A percentile compares a stretch with the other conserved stretches of the same genome.
These are phyloP conservation scores for Lacanobia wlatinum DNA, from an alignment of 2,888 invertebrate genomes.

Conservation along the genomic window DNA sequence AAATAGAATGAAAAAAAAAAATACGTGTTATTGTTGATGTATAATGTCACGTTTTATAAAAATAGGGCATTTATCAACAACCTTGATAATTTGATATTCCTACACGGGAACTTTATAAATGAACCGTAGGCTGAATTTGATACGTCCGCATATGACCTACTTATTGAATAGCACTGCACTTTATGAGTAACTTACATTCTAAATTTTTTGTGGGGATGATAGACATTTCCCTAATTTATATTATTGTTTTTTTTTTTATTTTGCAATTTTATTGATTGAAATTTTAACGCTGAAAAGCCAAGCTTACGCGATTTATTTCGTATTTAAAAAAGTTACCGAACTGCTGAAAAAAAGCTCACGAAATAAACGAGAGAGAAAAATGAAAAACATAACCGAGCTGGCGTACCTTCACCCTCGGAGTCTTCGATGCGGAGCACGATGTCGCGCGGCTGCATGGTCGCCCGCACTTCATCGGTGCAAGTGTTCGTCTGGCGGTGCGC, in stretches of 20 bases:
- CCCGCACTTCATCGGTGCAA: slow-evolving; percentile 96
- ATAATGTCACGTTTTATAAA: not conserved
- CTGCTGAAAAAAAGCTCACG: not conserved
- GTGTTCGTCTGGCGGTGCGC: slow-evolving; percentile 97
- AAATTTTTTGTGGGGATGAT: not conserved
- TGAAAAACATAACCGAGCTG: not conserved
- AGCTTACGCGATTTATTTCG: not conserved
- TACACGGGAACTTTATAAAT: slow-evolving; percentile 33
- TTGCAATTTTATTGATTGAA: no score
- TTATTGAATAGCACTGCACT: slow-evolving; percentile 36
- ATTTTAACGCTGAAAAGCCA: not conserved
- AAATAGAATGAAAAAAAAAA: not conserved
- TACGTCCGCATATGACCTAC: slow-evolving; percentile 47
- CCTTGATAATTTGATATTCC: slow-evolving; percentile 37
- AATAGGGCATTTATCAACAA: not conserved
- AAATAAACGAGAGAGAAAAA: not conserved
- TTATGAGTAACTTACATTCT: not conserved
- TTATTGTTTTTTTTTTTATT: not conserved
- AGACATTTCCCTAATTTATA: not conserved
- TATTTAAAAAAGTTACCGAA: not conserved
- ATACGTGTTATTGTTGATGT: not conserved
- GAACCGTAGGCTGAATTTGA: slow-evolving; percentile 40
- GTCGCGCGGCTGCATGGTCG: slow-evolving; percentile 68
- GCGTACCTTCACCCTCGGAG: slow-evolving; percentile 69
- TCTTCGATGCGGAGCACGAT: slow-evolving; percentile 72